Percentiles rank a stretch among this genome's conserved stretches.
Evolutionary conservation across 1,140 invertebrate genomes (phyloP).

Genomic region (Orussus abietinus): DNA sequence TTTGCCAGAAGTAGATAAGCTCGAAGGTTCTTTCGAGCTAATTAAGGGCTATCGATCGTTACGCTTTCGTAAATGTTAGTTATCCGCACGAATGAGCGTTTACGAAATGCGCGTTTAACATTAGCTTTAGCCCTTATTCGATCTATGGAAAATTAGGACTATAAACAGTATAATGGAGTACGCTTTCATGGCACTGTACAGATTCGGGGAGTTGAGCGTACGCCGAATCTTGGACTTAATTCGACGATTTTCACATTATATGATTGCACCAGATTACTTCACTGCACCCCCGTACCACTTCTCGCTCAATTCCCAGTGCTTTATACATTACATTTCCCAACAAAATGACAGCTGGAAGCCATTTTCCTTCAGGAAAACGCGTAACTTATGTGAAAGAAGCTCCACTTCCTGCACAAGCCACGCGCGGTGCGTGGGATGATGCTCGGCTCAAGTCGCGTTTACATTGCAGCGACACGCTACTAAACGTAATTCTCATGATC

Average conservation of each 20-base stretch:
- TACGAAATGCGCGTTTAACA: too few relatives aligned
- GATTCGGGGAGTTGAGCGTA: slow-evolving; percentile 9
- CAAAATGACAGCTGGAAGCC: slow-evolving; percentile 43
- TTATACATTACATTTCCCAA: slow-evolving; percentile 29
- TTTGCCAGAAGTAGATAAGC: too few relatives aligned
- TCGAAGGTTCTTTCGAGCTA: too few relatives aligned
- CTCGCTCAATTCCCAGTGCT: too few relatives aligned
- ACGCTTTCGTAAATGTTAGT: too few relatives aligned
- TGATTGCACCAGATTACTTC: slow-evolving; percentile 28
- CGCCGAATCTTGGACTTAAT: slow-evolving; percentile 15
- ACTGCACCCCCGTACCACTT: too few relatives aligned
- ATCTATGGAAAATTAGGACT: slow-evolving; percentile 22
- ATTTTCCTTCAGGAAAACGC: slow-evolving; percentile 43
- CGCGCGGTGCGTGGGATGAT: slow-evolving; percentile 28
- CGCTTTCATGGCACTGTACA: slow-evolving; percentile 35
- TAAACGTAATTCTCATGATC: too few relatives aligned
- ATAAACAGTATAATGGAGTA: slow-evolving; percentile 32
- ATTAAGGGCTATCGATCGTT: too few relatives aligned
- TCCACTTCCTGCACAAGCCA: slow-evolving; percentile 28
- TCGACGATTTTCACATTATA: slow-evolving; percentile 22
- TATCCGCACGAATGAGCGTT: too few relatives aligned
- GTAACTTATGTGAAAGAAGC: slow-evolving; percentile 36
- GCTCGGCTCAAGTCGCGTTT: slow-evolving; percentile 9
- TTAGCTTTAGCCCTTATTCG: slow-evolving; percentile 17
- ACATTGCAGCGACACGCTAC: too few relatives aligned